Percentiles rank a stretch among this genome's conserved stretches.
These are phyloP conservation scores for Synanthedon formicaeformis DNA, from an alignment of 2,888 invertebrate species.

Conservation along the genomic window DNA sequence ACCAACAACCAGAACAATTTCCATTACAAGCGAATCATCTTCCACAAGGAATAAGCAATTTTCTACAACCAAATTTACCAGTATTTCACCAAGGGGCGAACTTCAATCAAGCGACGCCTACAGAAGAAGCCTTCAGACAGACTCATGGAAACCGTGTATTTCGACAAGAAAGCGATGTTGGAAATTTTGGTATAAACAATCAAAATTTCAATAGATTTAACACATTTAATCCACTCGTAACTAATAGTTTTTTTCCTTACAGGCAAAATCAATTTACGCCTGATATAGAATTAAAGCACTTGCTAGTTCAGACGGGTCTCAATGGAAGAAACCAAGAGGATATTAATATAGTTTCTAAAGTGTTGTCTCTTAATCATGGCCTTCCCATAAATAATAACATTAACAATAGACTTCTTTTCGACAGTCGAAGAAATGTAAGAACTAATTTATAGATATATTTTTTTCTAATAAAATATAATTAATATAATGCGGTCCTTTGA, in stretches of 20 bases:
- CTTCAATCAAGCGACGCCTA: conserved; percentile 37
- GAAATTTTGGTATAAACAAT: conserved; percentile 74
- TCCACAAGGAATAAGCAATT: conserved; percentile 50
- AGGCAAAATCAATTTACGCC: conserved; percentile 45
- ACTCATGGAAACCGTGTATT: conserved; percentile 60
- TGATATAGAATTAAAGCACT: conserved; percentile 73
- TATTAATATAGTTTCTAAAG: conserved; percentile 84
- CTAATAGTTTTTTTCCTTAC: conserved; percentile 41
- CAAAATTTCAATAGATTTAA: conserved; percentile 43
- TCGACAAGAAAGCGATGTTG: conserved; percentile 70
- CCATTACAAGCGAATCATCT: conserved; percentile 62
- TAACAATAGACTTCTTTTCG: conserved; percentile 52
- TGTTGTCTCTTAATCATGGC: conserved; percentile 82
- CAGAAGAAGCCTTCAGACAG: conserved; percentile 32
- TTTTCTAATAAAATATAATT: background rate
- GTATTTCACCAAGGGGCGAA: conserved; percentile 41
- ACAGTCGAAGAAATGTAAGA: conserved; percentile 47
- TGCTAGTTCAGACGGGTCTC: conserved; percentile 76
- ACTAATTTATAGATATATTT: conserved; percentile 6
- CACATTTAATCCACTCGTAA: conserved; percentile 33
- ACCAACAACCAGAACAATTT: conserved; percentile 54
- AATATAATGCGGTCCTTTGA: background rate
- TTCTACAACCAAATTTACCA: conserved; percentile 41
- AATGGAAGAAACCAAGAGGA: conserved; percentile 76
- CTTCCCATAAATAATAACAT: conserved; percentile 60